A percentile compares a stretch with the other conserved stretches of the same genome.
These are phyloP conservation scores for Brachionus plicatilis DNA, from an alignment of 1,140 invertebrate species.

Conservation along the genomic window DNA sequence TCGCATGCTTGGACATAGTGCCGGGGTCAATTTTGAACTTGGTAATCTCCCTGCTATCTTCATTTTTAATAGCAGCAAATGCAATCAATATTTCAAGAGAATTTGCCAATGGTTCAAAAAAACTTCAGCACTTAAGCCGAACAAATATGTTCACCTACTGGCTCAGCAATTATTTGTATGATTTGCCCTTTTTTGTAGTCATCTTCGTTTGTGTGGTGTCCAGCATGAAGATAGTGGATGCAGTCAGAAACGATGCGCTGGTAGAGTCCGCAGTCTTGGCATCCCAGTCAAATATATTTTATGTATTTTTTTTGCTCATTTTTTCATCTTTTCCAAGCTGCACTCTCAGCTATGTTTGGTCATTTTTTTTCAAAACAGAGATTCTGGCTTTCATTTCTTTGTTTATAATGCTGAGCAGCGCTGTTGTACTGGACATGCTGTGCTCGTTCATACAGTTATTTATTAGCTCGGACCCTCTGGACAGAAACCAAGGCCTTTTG, in stretches of 20 bases:
- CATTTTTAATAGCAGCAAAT: background rate
- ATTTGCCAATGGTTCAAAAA: background rate
- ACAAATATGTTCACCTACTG: constrained; percentile 16
- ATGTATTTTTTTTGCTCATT: background rate
- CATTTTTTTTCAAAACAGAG: constrained; percentile 28
- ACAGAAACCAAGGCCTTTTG: background rate
- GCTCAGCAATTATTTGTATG: constrained; percentile 22
- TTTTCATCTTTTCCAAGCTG: background rate
- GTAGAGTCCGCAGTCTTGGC: background rate
- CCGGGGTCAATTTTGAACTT: constrained; percentile 15
- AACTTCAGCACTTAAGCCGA: background rate
- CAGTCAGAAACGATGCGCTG: background rate
- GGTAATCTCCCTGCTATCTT: background rate
- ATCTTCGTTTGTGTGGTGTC: background rate
- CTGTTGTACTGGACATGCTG: background rate
- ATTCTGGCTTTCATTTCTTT: constrained; percentile 10
- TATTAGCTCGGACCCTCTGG: background rate
- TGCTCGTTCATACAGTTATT: constrained; percentile 1
- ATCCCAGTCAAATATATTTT: background rate
- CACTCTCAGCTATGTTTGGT: constrained; percentile 17
- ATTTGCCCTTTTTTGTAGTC: background rate
- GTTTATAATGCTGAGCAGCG: background rate
- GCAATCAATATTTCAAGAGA: constrained; percentile 17
- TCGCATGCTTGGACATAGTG: constrained; percentile 28
- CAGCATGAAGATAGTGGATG: background rate